Percentiles rank a stretch among this genome's conserved stretches.
Conservation (phyloP, 2,113 vertebrate species). For the Saccopteryx leptura region DNA sequence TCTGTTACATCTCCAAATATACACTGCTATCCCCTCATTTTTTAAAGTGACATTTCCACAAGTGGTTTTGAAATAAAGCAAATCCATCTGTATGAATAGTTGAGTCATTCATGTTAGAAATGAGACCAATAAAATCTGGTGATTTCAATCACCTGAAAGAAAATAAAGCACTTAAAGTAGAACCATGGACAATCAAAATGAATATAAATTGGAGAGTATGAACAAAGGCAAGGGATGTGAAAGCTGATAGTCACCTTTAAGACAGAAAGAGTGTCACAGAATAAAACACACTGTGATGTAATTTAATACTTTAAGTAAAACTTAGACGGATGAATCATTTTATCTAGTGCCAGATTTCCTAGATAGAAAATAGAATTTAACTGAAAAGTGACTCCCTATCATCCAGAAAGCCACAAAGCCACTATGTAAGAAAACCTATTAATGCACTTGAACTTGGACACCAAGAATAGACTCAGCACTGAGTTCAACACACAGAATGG, state of each 20-base stretch:
- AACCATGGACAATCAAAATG: neutral
- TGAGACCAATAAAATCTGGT: neutral
- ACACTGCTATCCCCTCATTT: neutral
- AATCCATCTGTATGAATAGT: neutral
- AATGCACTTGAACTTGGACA: neutral
- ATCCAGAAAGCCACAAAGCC: neutral
- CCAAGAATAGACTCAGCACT: neutral
- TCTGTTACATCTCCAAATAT: neutral
- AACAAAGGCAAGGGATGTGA: neutral
- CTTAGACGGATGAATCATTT: constrained; percentile 67
- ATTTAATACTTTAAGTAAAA: constrained; percentile 67
- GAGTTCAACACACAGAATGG: neutral
- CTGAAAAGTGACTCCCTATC: constrained; percentile 22
- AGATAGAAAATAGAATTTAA: constrained; percentile 49
- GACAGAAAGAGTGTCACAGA: constrained; percentile 24
- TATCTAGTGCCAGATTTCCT: constrained; percentile 53
- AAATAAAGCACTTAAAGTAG: neutral
- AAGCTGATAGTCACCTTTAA: constrained; percentile 26
- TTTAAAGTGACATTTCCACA: neutral
- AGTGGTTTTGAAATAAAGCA: constrained; percentile 41
- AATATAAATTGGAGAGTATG: neutral
- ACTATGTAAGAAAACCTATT: neutral
- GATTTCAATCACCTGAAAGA: constrained; percentile 29
- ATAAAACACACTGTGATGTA: neutral
- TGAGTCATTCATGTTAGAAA: constrained; percentile 17